Conservation (phyloP, 64 coral and sea anemone genomes). For the Dendrophyllia cribrosa region DNA sequence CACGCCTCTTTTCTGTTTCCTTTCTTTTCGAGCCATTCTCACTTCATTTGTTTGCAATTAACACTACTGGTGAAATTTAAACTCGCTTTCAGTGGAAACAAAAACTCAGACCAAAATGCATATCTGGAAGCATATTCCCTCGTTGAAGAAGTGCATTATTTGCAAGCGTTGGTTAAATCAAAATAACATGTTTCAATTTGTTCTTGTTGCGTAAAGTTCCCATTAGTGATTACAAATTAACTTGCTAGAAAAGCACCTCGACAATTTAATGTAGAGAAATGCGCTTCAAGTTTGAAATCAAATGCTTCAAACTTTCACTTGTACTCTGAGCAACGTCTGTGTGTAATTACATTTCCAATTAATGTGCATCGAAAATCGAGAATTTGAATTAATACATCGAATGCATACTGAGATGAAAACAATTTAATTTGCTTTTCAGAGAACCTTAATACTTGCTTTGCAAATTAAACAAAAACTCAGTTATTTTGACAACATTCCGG, state of each 20-base stretch:
- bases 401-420: too few relatives aligned
- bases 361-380: too few relatives aligned
- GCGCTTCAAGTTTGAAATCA: background rate
- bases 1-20: background rate
- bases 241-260: background rate
- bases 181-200: background rate
- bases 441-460: background rate
- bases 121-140: too few relatives aligned
- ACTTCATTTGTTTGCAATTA: conserved; percentile 22
- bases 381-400: too few relatives aligned
- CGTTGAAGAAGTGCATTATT: background rate
- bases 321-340: too few relatives aligned
- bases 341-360: too few relatives aligned
- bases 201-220: background rate
- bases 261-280: background rate
- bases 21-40: background rate
- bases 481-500: background rate
- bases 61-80: background rate
- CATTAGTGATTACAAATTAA: background rate
- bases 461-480: background rate
- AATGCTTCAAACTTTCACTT: conserved; percentile 8
- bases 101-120: too few relatives aligned
- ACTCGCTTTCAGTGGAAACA: background rate
- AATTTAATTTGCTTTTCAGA: too few relatives aligned
- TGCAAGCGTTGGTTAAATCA: background rate